Percentiles rank a stretch among this genome's conserved stretches.
These are phyloP conservation scores for Muscicapa adusta DNA, from an alignment of 2,113 vertebrate species.

Conservation along the genomic window DNA sequence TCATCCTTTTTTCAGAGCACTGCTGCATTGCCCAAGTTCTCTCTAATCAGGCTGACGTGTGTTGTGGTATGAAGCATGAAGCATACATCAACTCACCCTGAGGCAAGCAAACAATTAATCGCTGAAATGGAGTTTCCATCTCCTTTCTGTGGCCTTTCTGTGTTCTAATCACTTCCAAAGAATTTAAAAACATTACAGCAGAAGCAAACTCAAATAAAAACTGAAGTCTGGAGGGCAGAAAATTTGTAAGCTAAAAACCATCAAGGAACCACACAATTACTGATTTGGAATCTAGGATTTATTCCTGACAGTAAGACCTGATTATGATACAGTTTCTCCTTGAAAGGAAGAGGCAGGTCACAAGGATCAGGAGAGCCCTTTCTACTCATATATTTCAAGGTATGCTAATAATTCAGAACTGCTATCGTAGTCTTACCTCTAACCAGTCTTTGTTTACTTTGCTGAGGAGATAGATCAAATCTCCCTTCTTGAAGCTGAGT, in stretches of 20 bases:
- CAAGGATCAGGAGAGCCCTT: background rate
- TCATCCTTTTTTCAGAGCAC: conserved; percentile 23
- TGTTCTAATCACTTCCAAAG: conserved; percentile 18
- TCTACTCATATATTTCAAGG: background rate
- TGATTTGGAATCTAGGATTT: background rate
- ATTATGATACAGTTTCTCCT: background rate
- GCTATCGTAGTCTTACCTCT: conserved; percentile 78
- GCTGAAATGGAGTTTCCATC: conserved; percentile 26
- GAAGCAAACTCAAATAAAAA: conserved; percentile 18
- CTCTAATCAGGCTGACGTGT: conserved; percentile 18
- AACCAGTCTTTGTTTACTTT: conserved; percentile 93
- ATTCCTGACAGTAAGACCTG: background rate
- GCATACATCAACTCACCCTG: background rate
- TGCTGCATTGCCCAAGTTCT: conserved; percentile 29
- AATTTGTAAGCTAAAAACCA: background rate
- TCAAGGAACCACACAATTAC: background rate
- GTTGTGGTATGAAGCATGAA: conserved; percentile 50
- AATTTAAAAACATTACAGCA: background rate
- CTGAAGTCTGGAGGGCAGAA: conserved; percentile 1
- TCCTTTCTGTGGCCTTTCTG: conserved; percentile 24
- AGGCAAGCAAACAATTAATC: conserved; percentile 45
- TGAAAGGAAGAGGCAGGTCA: background rate
- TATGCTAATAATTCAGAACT: background rate
- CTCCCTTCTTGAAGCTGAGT: conserved; percentile 87
- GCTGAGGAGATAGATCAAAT: conserved; percentile 92